Percentiles rank a stretch among this genome's conserved stretches.
Conservation (phyloP, 1,140 invertebrate species). For the Lordiphosa clarofinis region DNA sequence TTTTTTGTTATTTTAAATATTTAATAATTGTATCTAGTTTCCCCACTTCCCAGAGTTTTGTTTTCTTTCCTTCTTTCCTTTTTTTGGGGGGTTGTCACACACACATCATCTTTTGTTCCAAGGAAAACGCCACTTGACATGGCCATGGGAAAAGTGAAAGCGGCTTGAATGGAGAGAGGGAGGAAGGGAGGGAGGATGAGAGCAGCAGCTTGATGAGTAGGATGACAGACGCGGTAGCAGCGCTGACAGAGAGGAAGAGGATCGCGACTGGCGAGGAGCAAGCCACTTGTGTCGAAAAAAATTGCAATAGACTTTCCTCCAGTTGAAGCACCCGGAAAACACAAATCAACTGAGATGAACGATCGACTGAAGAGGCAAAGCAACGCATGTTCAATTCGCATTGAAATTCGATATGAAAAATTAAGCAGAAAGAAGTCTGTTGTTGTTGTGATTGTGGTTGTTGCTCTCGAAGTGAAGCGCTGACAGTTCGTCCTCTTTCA, state of each 20-base stretch:
- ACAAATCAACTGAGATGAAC: conserved; percentile 9
- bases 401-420: conserved; percentile 74
- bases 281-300: conserved; percentile 19
- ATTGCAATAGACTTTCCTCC: too few species aligned
- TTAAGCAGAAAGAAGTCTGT: conserved; percentile 53
- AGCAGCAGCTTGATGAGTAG: conserved; percentile 2
- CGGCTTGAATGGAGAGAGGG: too few species aligned
- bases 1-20: conserved; percentile 70
- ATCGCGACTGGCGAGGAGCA: conserved; percentile 1
- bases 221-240: conserved; percentile 38
- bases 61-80: conserved; percentile 8
- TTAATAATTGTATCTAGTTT: conserved; percentile 78
- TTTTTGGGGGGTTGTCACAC: conserved; percentile 22
- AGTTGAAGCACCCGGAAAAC: conserved; percentile 61
- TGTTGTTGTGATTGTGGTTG: too few species aligned
- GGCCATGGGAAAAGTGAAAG: conserved; percentile 63
- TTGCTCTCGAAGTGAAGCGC: conserved; percentile 50
- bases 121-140: conserved; percentile 71
- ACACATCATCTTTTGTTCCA: conserved; percentile 45
- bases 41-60: conserved; percentile 53
- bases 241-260: conserved; percentile 27
- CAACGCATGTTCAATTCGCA: conserved; percentile 36
- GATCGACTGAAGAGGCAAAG: not conserved
- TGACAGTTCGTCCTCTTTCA: conserved; percentile 29
- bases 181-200: too few species aligned